These are phyloP conservation scores for Artibeus lituratus DNA, from an alignment of 2,797 vertebrate genomes.

Conservation along the genomic window DNA sequence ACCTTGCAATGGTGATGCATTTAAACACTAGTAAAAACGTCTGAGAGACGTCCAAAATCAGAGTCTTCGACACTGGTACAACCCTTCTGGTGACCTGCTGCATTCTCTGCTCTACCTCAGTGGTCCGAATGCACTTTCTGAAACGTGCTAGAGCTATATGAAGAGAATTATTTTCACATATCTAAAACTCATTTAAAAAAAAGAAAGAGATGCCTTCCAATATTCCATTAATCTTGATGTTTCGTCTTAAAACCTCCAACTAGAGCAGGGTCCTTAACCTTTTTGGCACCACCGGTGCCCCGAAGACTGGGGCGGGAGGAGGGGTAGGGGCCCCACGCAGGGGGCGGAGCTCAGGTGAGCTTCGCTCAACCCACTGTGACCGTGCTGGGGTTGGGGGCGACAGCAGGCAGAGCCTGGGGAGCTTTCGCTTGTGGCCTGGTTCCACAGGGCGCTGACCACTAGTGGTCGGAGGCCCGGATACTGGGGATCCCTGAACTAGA, in stretches of 20 bases:
- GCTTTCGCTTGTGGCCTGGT: too few species aligned
- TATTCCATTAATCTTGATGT: conserved; percentile 20
- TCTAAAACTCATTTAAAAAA: not conserved
- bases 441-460: too few species aligned
- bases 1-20: not conserved
- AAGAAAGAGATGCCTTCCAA: conserved; percentile 2
- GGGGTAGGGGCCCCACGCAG: too few species aligned
- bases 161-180: conserved; percentile 19
- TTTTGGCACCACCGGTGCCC: too few species aligned
- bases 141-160: conserved; percentile 24
- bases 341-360: too few species aligned
- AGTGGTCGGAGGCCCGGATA: too few species aligned
- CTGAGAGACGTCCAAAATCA: not conserved
- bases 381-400: too few species aligned
- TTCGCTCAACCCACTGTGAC: too few species aligned
- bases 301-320: too few species aligned
- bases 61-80: not conserved
- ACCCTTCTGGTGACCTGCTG: not conserved
- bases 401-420: too few species aligned
- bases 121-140: not conserved
- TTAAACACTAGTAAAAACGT: not conserved
- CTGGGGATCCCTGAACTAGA: too few species aligned
- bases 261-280: not conserved
- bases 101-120: conserved; percentile 21
- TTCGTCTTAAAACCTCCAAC: not conserved